Percentiles rank a stretch among this genome's conserved stretches.
phyloP scores from a whole-genome alignment of 2,113 vertebrate genomes.

The Brachyhypopomus occidentalis region DNA sequence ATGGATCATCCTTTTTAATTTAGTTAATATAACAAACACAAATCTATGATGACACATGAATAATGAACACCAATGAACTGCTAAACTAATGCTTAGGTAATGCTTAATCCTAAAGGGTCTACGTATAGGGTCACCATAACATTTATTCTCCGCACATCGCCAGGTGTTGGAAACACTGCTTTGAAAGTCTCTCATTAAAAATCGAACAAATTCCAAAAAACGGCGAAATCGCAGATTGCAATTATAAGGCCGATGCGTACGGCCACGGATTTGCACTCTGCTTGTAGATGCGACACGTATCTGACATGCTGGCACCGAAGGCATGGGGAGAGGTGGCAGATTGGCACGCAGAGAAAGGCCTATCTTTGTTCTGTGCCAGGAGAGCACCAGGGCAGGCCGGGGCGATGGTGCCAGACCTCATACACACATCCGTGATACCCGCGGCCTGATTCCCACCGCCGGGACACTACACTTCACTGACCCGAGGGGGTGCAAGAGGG shows the following conservation, averaged over 20 bases:
- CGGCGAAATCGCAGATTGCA: too few species aligned
- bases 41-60: neutral
- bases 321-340: constrained; percentile 51
- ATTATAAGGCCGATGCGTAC: neutral
- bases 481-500: neutral
- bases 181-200: too few species aligned
- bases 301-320: constrained; percentile 35
- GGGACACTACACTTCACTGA: constrained; percentile 31
- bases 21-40: neutral
- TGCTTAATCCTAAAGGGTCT: neutral
- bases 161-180: too few species aligned
- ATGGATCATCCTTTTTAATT: neutral
- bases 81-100: neutral
- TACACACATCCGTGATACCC: constrained; percentile 45
- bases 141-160: too few species aligned
- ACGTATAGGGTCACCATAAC: too few species aligned
- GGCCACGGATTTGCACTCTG: neutral
- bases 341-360: constrained; percentile 48
- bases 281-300: constrained; percentile 9
- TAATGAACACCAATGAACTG: neutral
- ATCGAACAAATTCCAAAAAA: too few species aligned
- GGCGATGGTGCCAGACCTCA: constrained; percentile 22
- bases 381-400: constrained; percentile 41
- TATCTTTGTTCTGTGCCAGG: constrained; percentile 51
- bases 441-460: constrained; percentile 35